Conservation (phyloP, 1,140 invertebrate species). For the Harlomillsia oculata region DNA sequence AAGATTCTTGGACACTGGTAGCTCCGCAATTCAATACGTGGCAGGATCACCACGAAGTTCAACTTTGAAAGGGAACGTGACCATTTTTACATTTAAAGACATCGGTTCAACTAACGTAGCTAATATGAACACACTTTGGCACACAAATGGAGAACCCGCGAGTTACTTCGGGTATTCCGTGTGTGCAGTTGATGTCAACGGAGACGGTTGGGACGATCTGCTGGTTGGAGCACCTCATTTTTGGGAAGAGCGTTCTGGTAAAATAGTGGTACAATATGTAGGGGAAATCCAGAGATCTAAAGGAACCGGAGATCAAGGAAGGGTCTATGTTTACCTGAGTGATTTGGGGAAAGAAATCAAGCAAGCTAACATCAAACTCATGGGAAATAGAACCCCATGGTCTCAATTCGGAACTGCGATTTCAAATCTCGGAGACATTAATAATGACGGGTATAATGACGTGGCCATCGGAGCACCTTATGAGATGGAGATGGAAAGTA, state of each 20-base stretch:
- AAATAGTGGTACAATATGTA: not conserved
- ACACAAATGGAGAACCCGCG: not conserved
- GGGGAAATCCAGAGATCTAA: not conserved
- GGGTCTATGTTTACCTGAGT: slow-evolving; percentile 50
- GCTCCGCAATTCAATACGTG: slow-evolving; percentile 15
- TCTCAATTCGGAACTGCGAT: slow-evolving; percentile 45
- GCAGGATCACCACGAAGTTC: slow-evolving; percentile 20
- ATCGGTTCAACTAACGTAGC: too few species aligned
- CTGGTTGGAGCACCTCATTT: slow-evolving; percentile 39
- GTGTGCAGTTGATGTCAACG: slow-evolving; percentile 57
- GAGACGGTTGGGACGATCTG: slow-evolving; percentile 51
- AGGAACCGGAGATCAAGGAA: slow-evolving; percentile 46
- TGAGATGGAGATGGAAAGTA: slow-evolving; percentile 43
- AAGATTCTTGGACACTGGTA: not conserved
- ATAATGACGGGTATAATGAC: slow-evolving; percentile 45
- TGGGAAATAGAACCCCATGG: slow-evolving; percentile 21
- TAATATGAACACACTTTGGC: not conserved
- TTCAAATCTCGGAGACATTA: slow-evolving; percentile 43
- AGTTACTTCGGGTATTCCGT: slow-evolving; percentile 44
- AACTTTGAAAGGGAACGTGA: slow-evolving; percentile 17
- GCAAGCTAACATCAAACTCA: slow-evolving; percentile 5
- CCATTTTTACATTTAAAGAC: slow-evolving; percentile 29
- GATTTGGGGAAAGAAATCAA: slow-evolving; percentile 29
- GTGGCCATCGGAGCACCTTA: slow-evolving; percentile 49
- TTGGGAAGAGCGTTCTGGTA: not conserved